Evolutionary conservation across 2,888 invertebrate genomes (phyloP), one percentile per base, ranked within the genome.

Genomic region (Folsomia manolachei): DNA sequence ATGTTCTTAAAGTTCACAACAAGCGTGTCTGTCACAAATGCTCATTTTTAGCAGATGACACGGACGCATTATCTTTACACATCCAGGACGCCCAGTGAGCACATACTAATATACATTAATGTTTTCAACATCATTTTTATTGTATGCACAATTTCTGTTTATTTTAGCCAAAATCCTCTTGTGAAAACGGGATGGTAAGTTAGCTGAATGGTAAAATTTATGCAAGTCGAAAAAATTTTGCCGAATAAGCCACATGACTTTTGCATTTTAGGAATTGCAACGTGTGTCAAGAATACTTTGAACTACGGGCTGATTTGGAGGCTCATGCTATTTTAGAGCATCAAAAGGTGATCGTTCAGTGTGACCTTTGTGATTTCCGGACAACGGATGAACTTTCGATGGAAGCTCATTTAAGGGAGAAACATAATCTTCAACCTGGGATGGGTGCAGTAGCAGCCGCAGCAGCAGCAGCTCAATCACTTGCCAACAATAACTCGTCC

Each of bases 1-100:
- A 95, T 85, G 93, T 94, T 69, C 87, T 92, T 79, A 94, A 94
- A 85, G 94, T 95, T 76, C 95, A 95, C 85, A 94, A 94, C 85
- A 94, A 94, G 85, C 89, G 93, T 82, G 91, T 93, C 39, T 95
- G 95, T 85, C 91, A 91, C 82, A 91, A 93, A 84, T 95, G 95
- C 84, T 90, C 90, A 81, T 94, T 90, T 85, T 87, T 94, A 76
- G 93, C 92, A 2, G 94, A 95, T 83, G 93, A 93, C 82, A 90
- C 90, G 81, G 88, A 89, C 62, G 91, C 92, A 83, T 88, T 93
- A 74, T 90, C 90, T 80, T 86, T 88, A 61, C 95, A 95, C 85
- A 90, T 84, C 61, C 83, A 84, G 71, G 84, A 85, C 77, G 83
- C 84, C 79, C 85, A 85, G 85, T 85, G 82, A 84, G 85, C 83